Base-by-base conservation (phyloP, 2,797 vertebrate genomes). In the Acridotheres tristis region DNA sequence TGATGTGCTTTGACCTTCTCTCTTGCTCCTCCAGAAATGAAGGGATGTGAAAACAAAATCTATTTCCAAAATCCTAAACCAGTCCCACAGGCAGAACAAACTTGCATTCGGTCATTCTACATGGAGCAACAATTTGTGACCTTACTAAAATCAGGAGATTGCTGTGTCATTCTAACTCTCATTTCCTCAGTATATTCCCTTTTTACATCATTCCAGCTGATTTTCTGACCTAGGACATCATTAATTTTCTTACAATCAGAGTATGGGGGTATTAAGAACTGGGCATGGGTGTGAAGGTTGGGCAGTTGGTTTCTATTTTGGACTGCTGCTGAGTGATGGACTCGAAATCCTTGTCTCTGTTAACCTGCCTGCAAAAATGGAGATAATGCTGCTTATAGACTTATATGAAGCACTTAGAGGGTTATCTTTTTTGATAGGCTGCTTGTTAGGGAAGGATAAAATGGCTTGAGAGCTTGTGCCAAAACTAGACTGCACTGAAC, bases 341-440 rank as follows among this genome's bases (percentile, higher is more conserved):
- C 82, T 90, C 8, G 0, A n/a, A 91, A 93, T 92, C 88, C 74
- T 74, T 82, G 67, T 83, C 22, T 94, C 73, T 85, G 94, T 91
- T 94, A 96, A 96, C 91, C 91, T 90, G 38, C 89, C 91, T 95
- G 87, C 85, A 90, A 25, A 94, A 93, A 84, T 15, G 36, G 92
- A 93, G 94, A 95, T 95, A 96, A 89, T 82, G 74, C 91, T 91
- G 83, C 92, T 95, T 90, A 51, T 7, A 69, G 88, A 75, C 80
- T 91, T 82, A 25, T 0, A 61, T 67, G 90, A 92, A 90, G 93
- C 94, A 94, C 91, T 95, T 93, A 67, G 79, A 92, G 91, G 91
- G 89, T 96, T 96, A 96, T 94, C 93, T 88, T 84, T 95, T 96
- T 91, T 90, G 92, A 95, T 96, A 94, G 95, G 89, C 91, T 94